A percentile compares a stretch with the other conserved stretches of the same genome.
Conservation (phyloP, 2,797 vertebrate genomes). For the Acropternis orthonyx region DNA sequence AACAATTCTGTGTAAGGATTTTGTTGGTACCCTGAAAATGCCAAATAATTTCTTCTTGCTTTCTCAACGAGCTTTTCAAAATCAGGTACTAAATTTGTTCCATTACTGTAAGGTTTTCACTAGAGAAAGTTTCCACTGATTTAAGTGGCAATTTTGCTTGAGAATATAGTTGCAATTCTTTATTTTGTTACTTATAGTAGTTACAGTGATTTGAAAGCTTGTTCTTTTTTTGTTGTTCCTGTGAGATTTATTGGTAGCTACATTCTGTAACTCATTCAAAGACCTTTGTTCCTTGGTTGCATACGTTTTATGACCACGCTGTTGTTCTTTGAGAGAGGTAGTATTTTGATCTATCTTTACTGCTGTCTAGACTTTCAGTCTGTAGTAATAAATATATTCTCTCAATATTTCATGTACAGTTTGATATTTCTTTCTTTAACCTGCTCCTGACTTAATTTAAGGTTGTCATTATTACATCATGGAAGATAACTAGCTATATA, state of each 20-base stretch:
- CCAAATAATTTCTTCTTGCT: background rate
- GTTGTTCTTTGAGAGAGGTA: background rate
- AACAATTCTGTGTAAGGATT: background rate
- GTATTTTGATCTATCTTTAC: background rate
- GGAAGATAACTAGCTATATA: background rate
- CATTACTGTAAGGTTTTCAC: background rate
- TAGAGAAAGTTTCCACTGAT: background rate
- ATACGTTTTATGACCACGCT: background rate
- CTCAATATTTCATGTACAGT: background rate
- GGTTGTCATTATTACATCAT: background rate
- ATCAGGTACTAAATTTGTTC: background rate
- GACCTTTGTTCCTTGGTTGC: background rate
- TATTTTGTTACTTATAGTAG: background rate
- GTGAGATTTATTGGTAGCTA: background rate
- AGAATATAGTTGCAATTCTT: background rate
- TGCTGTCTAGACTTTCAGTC: background rate
- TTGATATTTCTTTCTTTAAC: background rate
- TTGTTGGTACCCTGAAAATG: background rate
- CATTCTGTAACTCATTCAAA: background rate
- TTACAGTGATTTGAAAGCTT: background rate
- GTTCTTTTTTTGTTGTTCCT: background rate
- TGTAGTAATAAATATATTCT: background rate
- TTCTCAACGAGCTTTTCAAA: background rate
- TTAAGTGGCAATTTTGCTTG: background rate
- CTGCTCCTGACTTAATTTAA: background rate